Conservation (phyloP, 2,888 invertebrate genomes). For the Eumerus sabulonum region DNA sequence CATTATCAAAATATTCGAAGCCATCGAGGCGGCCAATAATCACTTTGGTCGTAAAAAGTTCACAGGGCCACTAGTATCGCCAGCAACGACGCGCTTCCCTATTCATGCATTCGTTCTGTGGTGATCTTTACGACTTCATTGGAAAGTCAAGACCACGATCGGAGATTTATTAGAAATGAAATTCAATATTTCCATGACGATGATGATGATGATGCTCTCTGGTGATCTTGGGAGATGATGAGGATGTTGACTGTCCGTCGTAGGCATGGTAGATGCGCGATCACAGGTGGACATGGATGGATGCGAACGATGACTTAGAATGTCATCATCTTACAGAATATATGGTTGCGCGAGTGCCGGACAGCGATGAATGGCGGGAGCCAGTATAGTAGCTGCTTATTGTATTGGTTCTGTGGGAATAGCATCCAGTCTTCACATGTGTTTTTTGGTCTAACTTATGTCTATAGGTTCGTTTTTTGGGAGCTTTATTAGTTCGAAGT, state of each 20-base stretch:
- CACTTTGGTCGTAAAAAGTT: constrained; percentile 63
- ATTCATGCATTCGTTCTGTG: constrained; percentile 28
- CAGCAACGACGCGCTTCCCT: not conserved
- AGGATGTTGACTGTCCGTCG: constrained; percentile 24
- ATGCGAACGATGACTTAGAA: constrained; percentile 54
- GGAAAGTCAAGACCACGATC: constrained; percentile 58
- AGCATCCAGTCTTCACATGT: no score
- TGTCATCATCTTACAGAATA: constrained; percentile 45
- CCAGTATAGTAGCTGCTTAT: no score
- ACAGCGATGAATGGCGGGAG: no score
- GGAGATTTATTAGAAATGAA: constrained; percentile 69
- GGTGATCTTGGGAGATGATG: constrained; percentile 20
- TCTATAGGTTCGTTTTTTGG: no score
- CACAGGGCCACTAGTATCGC: constrained; percentile 40
- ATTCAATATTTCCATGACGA: constrained; percentile 66
- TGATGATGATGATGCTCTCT: constrained; percentile 10
- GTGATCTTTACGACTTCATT: constrained; percentile 68
- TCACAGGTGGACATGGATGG: constrained; percentile 26
- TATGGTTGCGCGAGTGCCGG: no score
- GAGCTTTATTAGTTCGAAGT: constrained; percentile 66
- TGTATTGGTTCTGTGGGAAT: no score
- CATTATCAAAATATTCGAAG: constrained; percentile 58
- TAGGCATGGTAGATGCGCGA: constrained; percentile 14
- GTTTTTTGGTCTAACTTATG: no score
- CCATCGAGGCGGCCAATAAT: constrained; percentile 51